These are phyloP conservation scores for Parus major DNA, from an alignment of 2,113 vertebrate genomes.

Conservation along the genomic window DNA sequence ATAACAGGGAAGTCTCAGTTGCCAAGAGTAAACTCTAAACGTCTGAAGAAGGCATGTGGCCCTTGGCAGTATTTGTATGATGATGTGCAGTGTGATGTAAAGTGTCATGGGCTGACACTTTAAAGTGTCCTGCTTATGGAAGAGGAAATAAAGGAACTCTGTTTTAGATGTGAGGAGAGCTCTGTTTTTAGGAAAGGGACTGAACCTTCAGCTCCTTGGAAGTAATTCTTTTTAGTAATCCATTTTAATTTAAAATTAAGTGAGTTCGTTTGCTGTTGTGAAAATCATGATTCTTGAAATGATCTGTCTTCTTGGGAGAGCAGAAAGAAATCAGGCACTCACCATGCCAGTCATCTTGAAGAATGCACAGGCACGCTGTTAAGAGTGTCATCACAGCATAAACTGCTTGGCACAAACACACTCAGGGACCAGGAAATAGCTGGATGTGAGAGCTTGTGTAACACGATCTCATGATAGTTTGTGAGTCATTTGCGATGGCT, in stretches of 20 bases:
- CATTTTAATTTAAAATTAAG: not conserved
- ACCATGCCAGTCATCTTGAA: not conserved
- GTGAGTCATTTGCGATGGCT: not conserved
- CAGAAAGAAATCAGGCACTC: not conserved
- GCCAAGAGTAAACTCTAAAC: not conserved
- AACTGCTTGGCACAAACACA: not conserved
- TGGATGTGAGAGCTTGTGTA: not conserved
- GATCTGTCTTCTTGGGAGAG: not conserved
- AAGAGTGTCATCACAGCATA: not conserved
- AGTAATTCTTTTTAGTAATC: not conserved
- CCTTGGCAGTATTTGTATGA: not conserved
- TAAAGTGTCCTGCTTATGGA: not conserved
- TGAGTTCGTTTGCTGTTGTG: not conserved
- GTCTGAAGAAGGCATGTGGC: not conserved
- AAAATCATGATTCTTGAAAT: not conserved
- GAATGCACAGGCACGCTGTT: not conserved
- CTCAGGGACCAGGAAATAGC: not conserved
- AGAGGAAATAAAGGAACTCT: not conserved
- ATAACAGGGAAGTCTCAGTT: not conserved
- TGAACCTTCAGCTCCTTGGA: not conserved
- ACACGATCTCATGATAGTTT: rapidly evolving
- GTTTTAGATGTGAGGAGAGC: not conserved
- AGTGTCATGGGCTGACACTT: not conserved
- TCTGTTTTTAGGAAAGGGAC: not conserved
- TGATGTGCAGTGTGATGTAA: not conserved